phyloP scores from a whole-genome alignment of 2,888 invertebrate genomes.

The Thysanoteuthis rhombus region DNA sequence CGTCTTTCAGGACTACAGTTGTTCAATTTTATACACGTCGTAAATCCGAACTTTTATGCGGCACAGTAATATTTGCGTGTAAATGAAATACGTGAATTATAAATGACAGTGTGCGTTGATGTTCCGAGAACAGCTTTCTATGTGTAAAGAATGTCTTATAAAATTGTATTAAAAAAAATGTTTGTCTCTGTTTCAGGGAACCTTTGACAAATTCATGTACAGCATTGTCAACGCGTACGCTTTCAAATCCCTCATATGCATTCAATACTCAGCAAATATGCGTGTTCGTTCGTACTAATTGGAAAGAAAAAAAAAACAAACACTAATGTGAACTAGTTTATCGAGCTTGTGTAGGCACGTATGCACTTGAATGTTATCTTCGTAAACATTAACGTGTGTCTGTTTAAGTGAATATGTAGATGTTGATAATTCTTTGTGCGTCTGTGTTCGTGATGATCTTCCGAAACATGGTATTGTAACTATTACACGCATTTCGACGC shows the following conservation, averaged over 20 bases:
- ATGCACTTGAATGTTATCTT: neutral
- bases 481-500: neutral
- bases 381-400: neutral
- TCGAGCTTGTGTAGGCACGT: too few relatives aligned
- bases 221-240: neutral
- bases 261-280: neutral
- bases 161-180: neutral
- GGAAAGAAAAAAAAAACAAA: neutral
- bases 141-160: too few relatives aligned
- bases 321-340: neutral
- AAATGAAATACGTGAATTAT: too few relatives aligned
- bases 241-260: neutral
- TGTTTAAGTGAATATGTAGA: too few relatives aligned
- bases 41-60: too few relatives aligned
- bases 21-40: too few relatives aligned
- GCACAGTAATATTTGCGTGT: too few relatives aligned
- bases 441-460: neutral
- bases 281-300: neutral
- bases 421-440: neutral
- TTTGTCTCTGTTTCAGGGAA: neutral
- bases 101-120: too few relatives aligned
- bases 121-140: too few relatives aligned
- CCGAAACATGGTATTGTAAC: neutral
- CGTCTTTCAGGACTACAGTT: too few relatives aligned
- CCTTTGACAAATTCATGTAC: neutral